phyloP scores from a whole-genome alignment of 1,140 invertebrate genomes.

The Argopecten irradians region DNA sequence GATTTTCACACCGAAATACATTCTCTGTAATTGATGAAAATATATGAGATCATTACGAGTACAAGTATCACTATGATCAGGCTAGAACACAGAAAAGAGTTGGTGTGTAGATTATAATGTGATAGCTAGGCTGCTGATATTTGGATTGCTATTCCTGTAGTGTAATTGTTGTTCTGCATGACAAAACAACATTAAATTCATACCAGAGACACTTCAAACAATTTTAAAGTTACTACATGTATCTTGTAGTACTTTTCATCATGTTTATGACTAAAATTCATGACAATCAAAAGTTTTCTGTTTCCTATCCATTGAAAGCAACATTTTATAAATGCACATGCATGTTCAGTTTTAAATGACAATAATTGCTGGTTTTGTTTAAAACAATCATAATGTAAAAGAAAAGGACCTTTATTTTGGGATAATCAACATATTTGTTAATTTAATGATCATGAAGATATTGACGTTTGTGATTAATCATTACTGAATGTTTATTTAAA shows the following conservation, averaged over 20 bases:
- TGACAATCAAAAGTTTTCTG: neutral
- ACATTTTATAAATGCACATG: neutral
- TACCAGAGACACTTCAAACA: neutral
- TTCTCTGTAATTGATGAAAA: neutral
- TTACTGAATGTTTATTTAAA: too few species aligned
- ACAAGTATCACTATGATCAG: neutral
- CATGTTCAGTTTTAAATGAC: too few species aligned
- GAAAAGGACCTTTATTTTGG: too few species aligned
- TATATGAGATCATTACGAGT: neutral
- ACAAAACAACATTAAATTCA: neutral
- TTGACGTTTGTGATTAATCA: too few species aligned
- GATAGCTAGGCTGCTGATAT: constrained; percentile 7
- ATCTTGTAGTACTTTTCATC: neutral
- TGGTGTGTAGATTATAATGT: neutral
- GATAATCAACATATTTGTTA: too few species aligned
- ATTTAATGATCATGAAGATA: too few species aligned
- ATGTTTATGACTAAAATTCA: neutral
- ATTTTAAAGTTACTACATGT: neutral
- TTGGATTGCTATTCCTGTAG: neutral
- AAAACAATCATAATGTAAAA: too few species aligned
- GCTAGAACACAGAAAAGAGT: neutral
- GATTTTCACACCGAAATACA: neutral
- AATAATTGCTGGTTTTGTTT: too few species aligned
- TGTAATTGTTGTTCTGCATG: neutral
- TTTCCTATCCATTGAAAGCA: neutral